Percentiles rank a stretch among this genome's conserved stretches.
Conservation (phyloP, 2,113 vertebrate species). For the Nerophis lumbriciformis region DNA sequence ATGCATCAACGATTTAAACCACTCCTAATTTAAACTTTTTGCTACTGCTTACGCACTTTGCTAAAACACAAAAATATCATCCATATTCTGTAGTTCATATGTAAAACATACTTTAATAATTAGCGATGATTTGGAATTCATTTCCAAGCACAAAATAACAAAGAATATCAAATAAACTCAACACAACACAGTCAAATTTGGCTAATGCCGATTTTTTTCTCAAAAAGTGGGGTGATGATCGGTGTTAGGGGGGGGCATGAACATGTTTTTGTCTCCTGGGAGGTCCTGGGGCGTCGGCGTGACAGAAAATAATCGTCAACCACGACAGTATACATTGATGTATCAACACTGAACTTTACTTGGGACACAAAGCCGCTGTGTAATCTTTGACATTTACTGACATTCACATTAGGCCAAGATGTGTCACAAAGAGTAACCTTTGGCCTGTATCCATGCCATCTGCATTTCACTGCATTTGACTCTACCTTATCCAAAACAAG, state of each 20-base stretch:
- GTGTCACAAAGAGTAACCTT: slow-evolving; percentile 58
- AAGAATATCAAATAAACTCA: not conserved
- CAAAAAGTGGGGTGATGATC: no score
- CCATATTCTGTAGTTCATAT: no score
- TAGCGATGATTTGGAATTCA: no score
- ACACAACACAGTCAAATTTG: not conserved
- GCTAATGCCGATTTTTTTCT: no score
- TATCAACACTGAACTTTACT: slow-evolving; percentile 50
- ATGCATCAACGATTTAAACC: no score
- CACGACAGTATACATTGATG: not conserved
- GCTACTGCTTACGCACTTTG: not conserved
- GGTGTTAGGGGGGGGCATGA: no score
- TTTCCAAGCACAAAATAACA: no score
- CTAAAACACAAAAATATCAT: no score
- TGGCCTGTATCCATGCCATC: slow-evolving; percentile 47
- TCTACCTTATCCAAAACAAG: slow-evolving; percentile 20
- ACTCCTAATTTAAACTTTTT: not conserved
- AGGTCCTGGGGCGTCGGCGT: no score
- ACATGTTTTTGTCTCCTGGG: no score
- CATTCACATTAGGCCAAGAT: slow-evolving; percentile 52
- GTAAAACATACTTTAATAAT: not conserved
- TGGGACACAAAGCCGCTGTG: slow-evolving; percentile 24
- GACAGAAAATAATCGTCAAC: no score
- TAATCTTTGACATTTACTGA: slow-evolving; percentile 57
- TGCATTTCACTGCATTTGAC: slow-evolving; percentile 36